Evolutionary conservation across 2,113 vertebrate genomes (phyloP).

Genomic region (Phaethornis superciliosus): DNA sequence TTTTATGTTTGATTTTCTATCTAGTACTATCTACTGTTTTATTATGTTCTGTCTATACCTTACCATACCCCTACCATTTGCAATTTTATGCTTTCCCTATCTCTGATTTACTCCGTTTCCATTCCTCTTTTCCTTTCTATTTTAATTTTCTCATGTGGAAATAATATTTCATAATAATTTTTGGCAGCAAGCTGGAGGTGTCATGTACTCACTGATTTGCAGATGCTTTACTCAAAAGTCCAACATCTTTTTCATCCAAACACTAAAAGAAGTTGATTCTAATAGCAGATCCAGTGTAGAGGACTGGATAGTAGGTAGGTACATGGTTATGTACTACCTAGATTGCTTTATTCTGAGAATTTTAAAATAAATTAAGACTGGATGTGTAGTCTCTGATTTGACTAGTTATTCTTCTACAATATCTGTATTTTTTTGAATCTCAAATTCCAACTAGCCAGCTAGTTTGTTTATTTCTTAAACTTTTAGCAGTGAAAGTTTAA

Average conservation of each 20-base stretch:
- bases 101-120: not conserved
- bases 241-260: not conserved
- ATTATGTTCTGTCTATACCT: not conserved
- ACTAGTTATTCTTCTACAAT: not conserved
- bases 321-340: not conserved
- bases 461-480: not conserved
- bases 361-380: not conserved
- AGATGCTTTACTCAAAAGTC: not conserved
- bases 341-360: not conserved
- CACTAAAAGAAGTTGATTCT: not conserved
- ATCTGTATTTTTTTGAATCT: not conserved
- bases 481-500: not conserved
- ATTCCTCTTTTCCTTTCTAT: not conserved
- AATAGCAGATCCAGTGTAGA: not conserved
- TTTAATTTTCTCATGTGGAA: not conserved
- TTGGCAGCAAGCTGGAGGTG: not conserved
- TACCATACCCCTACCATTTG: not conserved
- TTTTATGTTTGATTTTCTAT: not conserved
- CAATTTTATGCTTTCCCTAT: not conserved
- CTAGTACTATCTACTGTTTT: not conserved
- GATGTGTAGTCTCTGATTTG: not conserved
- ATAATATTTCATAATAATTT: not conserved
- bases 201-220: not conserved
- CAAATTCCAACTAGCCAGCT: not conserved
- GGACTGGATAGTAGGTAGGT: not conserved